These are phyloP conservation scores for Alentia gelatinosa DNA, from an alignment of 2,888 invertebrate species.

Conservation along the genomic window DNA sequence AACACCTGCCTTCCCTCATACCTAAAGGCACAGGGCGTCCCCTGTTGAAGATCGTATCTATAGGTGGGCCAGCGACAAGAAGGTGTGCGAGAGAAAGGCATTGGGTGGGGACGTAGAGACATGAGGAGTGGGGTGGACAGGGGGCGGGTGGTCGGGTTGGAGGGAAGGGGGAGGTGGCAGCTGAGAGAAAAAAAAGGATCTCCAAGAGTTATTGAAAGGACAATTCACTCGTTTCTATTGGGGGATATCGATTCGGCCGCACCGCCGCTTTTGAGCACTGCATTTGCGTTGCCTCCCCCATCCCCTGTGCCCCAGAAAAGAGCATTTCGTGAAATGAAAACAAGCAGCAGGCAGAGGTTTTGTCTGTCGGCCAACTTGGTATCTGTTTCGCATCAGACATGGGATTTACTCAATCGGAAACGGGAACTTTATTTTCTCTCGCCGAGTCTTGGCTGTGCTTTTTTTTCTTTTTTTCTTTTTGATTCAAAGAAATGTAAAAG, in stretches of 20 bases:
- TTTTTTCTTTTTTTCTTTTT: too few species aligned
- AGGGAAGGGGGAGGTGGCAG: neutral
- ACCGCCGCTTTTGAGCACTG: neutral
- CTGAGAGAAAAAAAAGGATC: neutral
- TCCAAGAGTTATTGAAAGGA: slow-evolving; percentile 19
- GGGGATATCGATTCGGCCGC: neutral
- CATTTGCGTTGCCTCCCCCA: neutral
- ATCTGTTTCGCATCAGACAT: neutral
- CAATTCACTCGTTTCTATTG: neutral
- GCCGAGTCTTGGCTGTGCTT: too few species aligned
- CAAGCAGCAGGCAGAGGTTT: neutral
- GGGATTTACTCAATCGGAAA: neutral
- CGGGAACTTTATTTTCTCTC: neutral
- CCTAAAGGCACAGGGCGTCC: too few species aligned
- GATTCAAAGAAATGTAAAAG: neutral
- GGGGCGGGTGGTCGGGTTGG: neutral
- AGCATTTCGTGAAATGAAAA: slow-evolving; percentile 22
- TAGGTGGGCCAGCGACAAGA: too few species aligned
- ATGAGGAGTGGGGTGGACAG: too few species aligned
- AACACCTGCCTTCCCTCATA: too few species aligned
- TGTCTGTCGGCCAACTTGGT: neutral
- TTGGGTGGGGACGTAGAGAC: too few species aligned
- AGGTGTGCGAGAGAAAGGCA: too few species aligned
- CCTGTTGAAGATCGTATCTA: too few species aligned
- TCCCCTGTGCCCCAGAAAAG: neutral